Conservation (phyloP, 2,888 invertebrate species). For the Apamea sordens region DNA sequence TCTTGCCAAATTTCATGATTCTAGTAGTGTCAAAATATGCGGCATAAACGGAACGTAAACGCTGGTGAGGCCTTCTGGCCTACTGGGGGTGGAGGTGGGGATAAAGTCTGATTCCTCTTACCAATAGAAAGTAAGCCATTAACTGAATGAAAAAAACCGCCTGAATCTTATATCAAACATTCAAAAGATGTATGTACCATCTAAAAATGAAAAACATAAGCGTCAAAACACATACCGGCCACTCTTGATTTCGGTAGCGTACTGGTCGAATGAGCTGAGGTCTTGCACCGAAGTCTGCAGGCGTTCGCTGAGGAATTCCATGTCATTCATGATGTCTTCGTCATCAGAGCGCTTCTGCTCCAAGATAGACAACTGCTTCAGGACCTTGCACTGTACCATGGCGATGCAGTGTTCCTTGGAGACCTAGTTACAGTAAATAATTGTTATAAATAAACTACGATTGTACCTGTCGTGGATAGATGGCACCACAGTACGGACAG, state of each 20-base stretch:
- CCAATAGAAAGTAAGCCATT: not conserved
- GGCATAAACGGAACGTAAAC: too few relatives aligned
- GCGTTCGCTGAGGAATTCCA: constrained; percentile 97
- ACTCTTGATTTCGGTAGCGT: constrained; percentile 98
- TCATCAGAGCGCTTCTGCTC: constrained; percentile 99
- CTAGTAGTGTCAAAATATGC: too few relatives aligned
- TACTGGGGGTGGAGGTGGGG: too few relatives aligned
- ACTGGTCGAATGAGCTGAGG: constrained; percentile 99
- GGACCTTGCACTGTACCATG: constrained; percentile 99
- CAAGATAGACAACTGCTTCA: constrained; percentile 98
- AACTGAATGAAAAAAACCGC: not conserved
- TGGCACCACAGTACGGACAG: too few relatives aligned
- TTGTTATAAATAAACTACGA: not conserved
- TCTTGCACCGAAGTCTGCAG: constrained; percentile 98
- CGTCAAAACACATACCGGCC: constrained; percentile 84
- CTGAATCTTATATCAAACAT: not conserved
- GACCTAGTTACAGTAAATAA: constrained; percentile 84
- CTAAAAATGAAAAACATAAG: not conserved
- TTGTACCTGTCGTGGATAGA: too few relatives aligned
- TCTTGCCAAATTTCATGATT: too few relatives aligned
- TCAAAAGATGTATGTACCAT: too few relatives aligned
- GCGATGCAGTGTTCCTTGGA: constrained; percentile 99
- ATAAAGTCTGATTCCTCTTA: too few relatives aligned
- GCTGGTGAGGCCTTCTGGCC: too few relatives aligned
- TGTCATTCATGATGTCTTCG: constrained; percentile 98